A percentile compares a stretch with the other conserved stretches of the same genome.
These are phyloP conservation scores for Chaunax sp. DNA, from an alignment of 2,797 vertebrate genomes.

Conservation along the genomic window DNA sequence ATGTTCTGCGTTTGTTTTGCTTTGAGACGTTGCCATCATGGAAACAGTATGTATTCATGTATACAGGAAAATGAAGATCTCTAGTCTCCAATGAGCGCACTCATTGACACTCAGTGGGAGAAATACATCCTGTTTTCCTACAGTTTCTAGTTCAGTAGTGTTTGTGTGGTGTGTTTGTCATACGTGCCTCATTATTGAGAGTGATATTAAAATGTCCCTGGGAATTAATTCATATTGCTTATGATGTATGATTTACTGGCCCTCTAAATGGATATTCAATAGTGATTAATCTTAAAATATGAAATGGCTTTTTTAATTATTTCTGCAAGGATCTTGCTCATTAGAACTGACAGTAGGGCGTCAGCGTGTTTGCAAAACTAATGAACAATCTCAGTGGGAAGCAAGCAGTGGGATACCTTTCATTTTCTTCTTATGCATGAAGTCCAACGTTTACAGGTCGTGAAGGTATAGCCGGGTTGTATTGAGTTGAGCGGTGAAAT, in stretches of 20 bases:
- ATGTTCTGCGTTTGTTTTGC: slow-evolving; percentile 14
- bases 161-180: background rate
- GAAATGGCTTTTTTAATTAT: slow-evolving; percentile 53
- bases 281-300: slow-evolving; percentile 54
- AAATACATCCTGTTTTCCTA: slow-evolving; percentile 13
- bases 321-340: slow-evolving; percentile 23
- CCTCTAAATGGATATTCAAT: slow-evolving; percentile 49
- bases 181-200: slow-evolving; percentile 25
- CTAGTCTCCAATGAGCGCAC: slow-evolving; percentile 3
- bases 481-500: slow-evolving; percentile 6
- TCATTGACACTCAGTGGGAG: slow-evolving; percentile 13
- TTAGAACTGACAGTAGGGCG: slow-evolving; percentile 23
- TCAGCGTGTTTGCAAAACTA: slow-evolving; percentile 36
- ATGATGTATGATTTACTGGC: slow-evolving; percentile 48
- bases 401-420: background rate
- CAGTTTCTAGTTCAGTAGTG: background rate
- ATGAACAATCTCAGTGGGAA: slow-evolving; percentile 14
- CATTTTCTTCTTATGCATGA: background rate
- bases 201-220: slow-evolving; percentile 45
- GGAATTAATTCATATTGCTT: slow-evolving; percentile 41
- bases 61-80: slow-evolving; percentile 8
- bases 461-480: background rate
- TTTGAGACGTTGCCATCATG: slow-evolving; percentile 27
- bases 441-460: slow-evolving; percentile 3
- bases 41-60: slow-evolving; percentile 19